Evolutionary conservation across 2,113 vertebrate genomes (phyloP).

Genomic region (Otus sunia): DNA sequence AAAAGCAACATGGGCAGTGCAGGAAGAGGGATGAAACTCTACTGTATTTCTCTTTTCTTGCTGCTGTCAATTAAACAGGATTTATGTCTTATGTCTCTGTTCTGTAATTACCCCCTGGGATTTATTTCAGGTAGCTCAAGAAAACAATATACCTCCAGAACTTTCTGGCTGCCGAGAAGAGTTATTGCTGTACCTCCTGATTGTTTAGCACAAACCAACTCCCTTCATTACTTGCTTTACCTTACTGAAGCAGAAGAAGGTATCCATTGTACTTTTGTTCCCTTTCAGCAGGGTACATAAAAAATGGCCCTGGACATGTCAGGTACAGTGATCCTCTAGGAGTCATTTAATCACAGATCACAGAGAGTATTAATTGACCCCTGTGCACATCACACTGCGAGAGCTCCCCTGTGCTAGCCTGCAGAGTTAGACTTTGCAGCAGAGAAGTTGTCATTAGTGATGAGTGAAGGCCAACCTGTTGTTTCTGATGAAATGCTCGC

Average conservation of each 20-base stretch:
- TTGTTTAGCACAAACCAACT: neutral
- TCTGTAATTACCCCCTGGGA: constrained; percentile 70
- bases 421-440: neutral
- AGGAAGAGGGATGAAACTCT: neutral
- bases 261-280: constrained; percentile 18
- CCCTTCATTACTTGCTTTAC: constrained; percentile 60
- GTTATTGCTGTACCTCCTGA: constrained; percentile 59
- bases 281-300: constrained; percentile 3
- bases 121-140: constrained; percentile 66
- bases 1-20: neutral
- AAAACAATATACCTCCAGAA: constrained; percentile 39
- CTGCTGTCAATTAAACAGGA: constrained; percentile 74
- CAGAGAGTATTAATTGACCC: neutral
- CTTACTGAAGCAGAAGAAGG: constrained; percentile 25
- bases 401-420: neutral
- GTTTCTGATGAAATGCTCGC: constrained; percentile 18
- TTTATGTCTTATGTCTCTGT: constrained; percentile 64
- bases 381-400: neutral
- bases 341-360: constrained; percentile 10
- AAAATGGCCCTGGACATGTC: neutral
- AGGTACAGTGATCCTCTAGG: neutral
- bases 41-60: neutral
- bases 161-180: constrained; percentile 60
- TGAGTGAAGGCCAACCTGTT: constrained; percentile 4
- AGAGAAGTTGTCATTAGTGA: neutral